Base-by-base conservation (phyloP, 2,888 invertebrate genomes). In the Pammene fasciana region DNA sequence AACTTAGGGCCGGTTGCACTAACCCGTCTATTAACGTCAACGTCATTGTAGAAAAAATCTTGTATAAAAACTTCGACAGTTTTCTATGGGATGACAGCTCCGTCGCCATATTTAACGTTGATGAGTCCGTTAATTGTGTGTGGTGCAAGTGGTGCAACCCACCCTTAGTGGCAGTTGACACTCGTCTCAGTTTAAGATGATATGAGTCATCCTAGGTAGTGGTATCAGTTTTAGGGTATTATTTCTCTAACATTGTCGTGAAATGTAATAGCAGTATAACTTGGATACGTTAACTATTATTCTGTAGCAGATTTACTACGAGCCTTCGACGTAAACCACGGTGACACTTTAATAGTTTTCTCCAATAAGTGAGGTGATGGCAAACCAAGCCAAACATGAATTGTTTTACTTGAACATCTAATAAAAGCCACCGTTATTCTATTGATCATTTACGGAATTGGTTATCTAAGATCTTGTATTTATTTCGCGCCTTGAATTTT, bases 261-360 rank as follows among this genome's bases (percentile, higher is more conserved):
- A 72, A 76, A 77, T 72, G 74, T 72, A 75, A 76, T 75, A 73
- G 75, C 73, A 71, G 66, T 72, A 73, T 74, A 68, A 72, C 68
- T 70, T 72, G 72, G 71, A 72, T 71, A 75, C 72, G 55, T 41
- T 65, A 72, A 67, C 73, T 65, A 56, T 62, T 45, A 60, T 56
- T 66, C 54, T 41, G 14, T 18, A 14, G 43, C 52, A 76, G 75
- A 81, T 81, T 80, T 79, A 81, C 74, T 65, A 70, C 72, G 43
- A 36, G 26, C 45, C 56, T 68, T 57, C 62, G 61, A 56, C 74
- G 78, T 81, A 81, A 81, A 81, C 74, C 71, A 78, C 61, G 56
- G 60, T 65, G 67, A 67, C 65, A 38, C 14, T 65, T 68, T 65
- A 70, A 41, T 65, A 65, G 57, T 57, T 66, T 14, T 52, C 10